Evolutionary conservation across 64 coral and sea anemone species (phyloP), one percentile per base, ranked within the genome.

Genomic region (Anthopleura sola): DNA sequence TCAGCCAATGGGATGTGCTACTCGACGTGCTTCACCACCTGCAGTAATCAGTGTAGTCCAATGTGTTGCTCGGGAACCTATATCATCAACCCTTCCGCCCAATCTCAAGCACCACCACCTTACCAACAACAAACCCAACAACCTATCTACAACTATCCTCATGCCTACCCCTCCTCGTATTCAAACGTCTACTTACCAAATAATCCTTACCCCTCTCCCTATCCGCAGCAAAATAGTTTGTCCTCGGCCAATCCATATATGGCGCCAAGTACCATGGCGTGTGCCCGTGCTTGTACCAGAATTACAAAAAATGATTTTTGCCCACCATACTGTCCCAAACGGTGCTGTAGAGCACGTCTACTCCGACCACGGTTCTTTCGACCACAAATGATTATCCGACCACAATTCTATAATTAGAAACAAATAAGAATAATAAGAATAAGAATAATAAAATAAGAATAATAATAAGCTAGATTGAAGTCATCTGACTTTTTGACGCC

Each of bases 301-400:
- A 71, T 71, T n/a, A 12, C 66, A 71, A 71, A 20, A 34, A 32
- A 32, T 71, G 31, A 34, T 32, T 78, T 55, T 36, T 90, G 88
- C 75, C 88, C 88, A 5, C 34, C 81, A 6, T 90, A 90, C 36
- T 90, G 88, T 39, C 18, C 88, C 1, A 33, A 48, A 8, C 44
- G 18, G 2, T 90, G 88, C 36, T 90, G 88, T 36, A 20, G 66
- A 34, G 26, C 66, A 71, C 66, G 66, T 16, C 1, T 34, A 17
- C 34, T 71, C 11, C 66, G 31, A 31, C 66, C 26, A 71, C n/a
- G 66, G 23, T 31, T 71, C 31, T 71, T 32, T 1, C 26, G 29
- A 31, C 66, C 26, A 33, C n/a, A 29, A 71, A 34, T 71, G 9
- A 8, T 44, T 13, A 17, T 34, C 11, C 26, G 66, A 12, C 66